These are phyloP conservation scores for Antennarius striatus DNA, from an alignment of 2,113 vertebrate genomes.

Conservation along the genomic window DNA sequence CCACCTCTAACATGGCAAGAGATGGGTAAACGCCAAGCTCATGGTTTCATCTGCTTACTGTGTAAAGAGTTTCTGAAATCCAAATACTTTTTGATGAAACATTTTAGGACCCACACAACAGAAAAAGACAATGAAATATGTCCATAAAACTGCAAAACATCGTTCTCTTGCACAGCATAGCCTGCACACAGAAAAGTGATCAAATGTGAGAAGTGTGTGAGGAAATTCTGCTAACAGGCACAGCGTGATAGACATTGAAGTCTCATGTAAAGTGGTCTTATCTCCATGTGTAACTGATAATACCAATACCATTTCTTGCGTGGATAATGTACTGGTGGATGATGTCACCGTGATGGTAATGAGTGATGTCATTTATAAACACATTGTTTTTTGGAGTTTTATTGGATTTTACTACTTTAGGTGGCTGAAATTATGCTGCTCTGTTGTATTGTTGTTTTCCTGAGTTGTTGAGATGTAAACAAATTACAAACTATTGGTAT, in stretches of 20 bases:
- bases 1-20: neutral
- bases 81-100: constrained; percentile 18
- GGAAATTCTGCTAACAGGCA: neutral
- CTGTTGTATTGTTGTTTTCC: no score
- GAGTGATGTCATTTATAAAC: no score
- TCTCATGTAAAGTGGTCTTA: neutral
- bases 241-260: neutral
- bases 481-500: no score
- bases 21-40: neutral
- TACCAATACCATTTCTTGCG: no score
- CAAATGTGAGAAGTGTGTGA: constrained; percentile 2
- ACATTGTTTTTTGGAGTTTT: no score
- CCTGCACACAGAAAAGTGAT: neutral
- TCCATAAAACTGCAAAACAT: constrained; percentile 7
- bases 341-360: no score
- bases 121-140: constrained; percentile 29
- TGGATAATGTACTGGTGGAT: no score
- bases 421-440: no score
- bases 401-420: no score
- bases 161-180: neutral
- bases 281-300: no score
- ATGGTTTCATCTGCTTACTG: constrained; percentile 10
- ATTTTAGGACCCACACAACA: constrained; percentile 43
- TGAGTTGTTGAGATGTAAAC: no score
- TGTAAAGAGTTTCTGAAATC: constrained; percentile 19